Conservation (phyloP, 2,888 invertebrate genomes). For the Mechanitis messenoides region DNA sequence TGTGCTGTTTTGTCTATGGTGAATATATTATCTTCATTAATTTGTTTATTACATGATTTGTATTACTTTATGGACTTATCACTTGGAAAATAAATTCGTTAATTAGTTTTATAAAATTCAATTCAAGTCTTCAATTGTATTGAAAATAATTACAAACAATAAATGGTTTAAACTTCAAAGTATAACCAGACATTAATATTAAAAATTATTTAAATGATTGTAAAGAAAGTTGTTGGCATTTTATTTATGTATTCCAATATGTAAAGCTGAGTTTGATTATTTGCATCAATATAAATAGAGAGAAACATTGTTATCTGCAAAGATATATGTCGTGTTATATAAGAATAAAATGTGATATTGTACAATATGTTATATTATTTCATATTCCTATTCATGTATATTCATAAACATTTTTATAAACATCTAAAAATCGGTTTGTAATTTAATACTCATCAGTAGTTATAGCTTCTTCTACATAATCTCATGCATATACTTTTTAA, state of each 20-base stretch:
- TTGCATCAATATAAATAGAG: slow-evolving; percentile 48
- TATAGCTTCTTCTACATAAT: no score
- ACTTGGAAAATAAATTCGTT: neutral
- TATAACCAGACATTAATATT: neutral
- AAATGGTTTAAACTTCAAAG: neutral
- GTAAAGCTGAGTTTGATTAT: slow-evolving; percentile 57
- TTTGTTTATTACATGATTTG: no score
- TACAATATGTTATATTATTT: slow-evolving; percentile 40
- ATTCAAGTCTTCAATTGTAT: neutral
- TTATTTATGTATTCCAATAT: slow-evolving; percentile 66
- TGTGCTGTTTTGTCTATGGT: slow-evolving; percentile 39
- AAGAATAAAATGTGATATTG: slow-evolving; percentile 74
- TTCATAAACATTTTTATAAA: no score
- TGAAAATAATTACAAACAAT: neutral
- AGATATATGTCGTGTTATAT: slow-evolving; percentile 71
- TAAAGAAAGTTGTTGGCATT: slow-evolving; percentile 58
- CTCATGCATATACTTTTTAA: no score
- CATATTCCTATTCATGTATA: slow-evolving; percentile 9
- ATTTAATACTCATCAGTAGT: no score
- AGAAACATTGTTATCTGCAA: slow-evolving; percentile 60
- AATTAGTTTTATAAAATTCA: neutral
- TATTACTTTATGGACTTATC: neutral
- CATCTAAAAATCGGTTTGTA: no score
- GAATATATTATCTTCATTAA: slow-evolving; percentile 40
- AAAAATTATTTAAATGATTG: slow-evolving; percentile 17